A percentile compares a stretch with the other conserved stretches of the same genome.
Conservation (phyloP, 1,140 invertebrate species). For the Mylabris phalerata region DNA sequence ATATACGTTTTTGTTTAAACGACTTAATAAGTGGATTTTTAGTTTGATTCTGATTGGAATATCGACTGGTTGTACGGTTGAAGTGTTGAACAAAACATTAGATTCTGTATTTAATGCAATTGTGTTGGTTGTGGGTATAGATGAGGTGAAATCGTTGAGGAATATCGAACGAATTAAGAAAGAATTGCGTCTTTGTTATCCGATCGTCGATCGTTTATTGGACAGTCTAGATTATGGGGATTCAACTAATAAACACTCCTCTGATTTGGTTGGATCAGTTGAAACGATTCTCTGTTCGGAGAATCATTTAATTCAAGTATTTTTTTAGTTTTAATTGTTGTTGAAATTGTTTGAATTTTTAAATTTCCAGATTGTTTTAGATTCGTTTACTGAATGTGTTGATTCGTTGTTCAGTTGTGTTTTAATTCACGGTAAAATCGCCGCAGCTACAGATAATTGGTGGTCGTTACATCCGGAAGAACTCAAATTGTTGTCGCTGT, state of each 20-base stretch:
- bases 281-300: constrained; percentile 63
- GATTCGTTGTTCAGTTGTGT: constrained; percentile 74
- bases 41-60: constrained; percentile 61
- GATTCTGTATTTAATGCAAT: constrained; percentile 66
- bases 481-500: constrained; percentile 62
- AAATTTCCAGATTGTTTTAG: constrained; percentile 60
- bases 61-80: constrained; percentile 55
- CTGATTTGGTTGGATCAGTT: constrained; percentile 55
- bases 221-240: constrained; percentile 62
- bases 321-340: background rate
- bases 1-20: background rate
- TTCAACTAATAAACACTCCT: constrained; percentile 48
- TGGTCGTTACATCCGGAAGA: constrained; percentile 65
- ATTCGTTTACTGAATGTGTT: constrained; percentile 66
- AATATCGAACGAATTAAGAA: constrained; percentile 74
- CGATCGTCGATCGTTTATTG: constrained; percentile 65
- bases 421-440: constrained; percentile 64
- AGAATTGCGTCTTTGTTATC: constrained; percentile 65
- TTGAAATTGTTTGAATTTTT: constrained; percentile 4
- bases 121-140: constrained; percentile 68
- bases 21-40: constrained; percentile 22
- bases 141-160: constrained; percentile 64
- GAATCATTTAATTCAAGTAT: constrained; percentile 65
- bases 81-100: constrained; percentile 57
- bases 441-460: constrained; percentile 73